Percentiles rank a stretch among this genome's conserved stretches.
phyloP scores from a whole-genome alignment of 1,140 invertebrate species.

The Latrodectus geometricus region DNA sequence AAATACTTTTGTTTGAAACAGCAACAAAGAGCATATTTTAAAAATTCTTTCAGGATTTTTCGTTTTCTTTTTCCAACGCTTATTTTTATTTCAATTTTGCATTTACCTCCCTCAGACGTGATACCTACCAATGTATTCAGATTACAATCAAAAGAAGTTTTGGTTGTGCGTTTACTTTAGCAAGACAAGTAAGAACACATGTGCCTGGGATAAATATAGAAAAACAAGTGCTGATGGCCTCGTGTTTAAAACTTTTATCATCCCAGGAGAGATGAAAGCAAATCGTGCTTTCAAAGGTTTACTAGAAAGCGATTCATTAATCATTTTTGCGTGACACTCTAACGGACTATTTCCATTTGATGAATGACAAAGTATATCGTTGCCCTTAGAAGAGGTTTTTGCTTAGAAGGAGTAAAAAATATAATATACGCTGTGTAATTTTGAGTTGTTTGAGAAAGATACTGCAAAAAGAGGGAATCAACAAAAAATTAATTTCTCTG shows the following conservation, averaged over 20 bases:
- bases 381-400: constrained; percentile 52
- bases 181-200: constrained; percentile 22
- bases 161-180: background rate
- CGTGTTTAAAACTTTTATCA: constrained; percentile 57
- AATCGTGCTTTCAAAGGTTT: constrained; percentile 59
- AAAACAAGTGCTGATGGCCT: constrained; percentile 28
- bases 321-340: constrained; percentile 56
- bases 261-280: constrained; percentile 46
- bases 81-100: constrained; percentile 1
- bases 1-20: no score
- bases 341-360: constrained; percentile 60
- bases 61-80: no score
- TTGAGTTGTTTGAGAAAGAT: no score
- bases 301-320: constrained; percentile 59
- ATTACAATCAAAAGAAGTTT: constrained; percentile 47
- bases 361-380: constrained; percentile 59
- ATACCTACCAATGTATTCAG: constrained; percentile 42
- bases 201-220: background rate
- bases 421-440: no score
- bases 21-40: no score
- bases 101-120: constrained; percentile 7
- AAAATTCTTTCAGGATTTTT: no score
- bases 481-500: no score
- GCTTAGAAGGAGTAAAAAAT: background rate
- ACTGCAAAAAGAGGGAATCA: no score